A percentile compares a stretch with the other conserved stretches of the same genome.
phyloP scores from a whole-genome alignment of 1,140 invertebrate species.

The Cataglyphis hispanica region DNA sequence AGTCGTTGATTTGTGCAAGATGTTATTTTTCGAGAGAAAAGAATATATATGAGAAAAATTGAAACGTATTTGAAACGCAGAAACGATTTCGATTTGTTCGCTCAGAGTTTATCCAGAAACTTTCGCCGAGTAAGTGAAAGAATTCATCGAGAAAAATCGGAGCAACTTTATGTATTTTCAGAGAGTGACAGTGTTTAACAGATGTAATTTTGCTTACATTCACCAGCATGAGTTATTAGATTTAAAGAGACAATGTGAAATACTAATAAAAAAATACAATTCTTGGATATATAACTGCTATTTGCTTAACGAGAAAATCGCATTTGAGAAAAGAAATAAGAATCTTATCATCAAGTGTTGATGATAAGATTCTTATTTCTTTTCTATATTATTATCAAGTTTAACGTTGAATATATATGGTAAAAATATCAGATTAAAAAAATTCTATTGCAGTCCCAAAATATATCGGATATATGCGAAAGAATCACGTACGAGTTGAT shows the following conservation, averaged over 20 bases:
- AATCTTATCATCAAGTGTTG: too few relatives aligned
- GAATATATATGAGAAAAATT: conserved; percentile 69
- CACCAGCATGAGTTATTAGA: background rate
- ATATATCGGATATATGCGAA: background rate
- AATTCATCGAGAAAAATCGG: conserved; percentile 22
- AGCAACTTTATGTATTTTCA: background rate
- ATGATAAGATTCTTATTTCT: too few relatives aligned
- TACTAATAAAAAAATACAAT: background rate
- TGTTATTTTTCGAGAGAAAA: conserved; percentile 51
- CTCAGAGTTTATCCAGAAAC: conserved; percentile 60
- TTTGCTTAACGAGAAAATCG: conserved; percentile 2
- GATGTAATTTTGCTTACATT: background rate
- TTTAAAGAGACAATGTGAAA: background rate
- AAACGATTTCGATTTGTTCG: background rate
- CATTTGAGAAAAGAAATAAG: background rate
- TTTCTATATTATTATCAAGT: too few relatives aligned
- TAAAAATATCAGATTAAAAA: background rate
- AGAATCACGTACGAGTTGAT: background rate
- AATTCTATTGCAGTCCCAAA: background rate
- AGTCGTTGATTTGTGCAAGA: background rate
- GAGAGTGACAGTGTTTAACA: background rate
- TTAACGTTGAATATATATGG: background rate
- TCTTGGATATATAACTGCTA: background rate
- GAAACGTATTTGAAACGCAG: conserved; percentile 55
- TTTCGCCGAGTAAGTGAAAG: conserved; percentile 50